Evolutionary conservation across 2,113 vertebrate genomes (phyloP).

Genomic region (Chrysochloris asiatica): DNA sequence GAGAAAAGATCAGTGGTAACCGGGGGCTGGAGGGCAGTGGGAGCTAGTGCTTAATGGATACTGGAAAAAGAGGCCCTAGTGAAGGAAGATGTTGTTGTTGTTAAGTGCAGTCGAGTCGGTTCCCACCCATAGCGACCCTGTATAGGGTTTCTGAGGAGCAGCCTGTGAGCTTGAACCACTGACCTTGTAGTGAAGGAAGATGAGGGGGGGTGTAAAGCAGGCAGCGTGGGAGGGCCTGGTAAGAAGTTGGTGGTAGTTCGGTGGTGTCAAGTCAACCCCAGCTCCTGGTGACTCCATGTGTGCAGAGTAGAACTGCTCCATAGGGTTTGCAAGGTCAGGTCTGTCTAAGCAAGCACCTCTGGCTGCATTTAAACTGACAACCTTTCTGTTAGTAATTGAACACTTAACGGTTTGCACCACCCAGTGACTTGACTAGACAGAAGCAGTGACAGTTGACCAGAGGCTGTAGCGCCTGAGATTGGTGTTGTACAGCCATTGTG

Average conservation of each 20-base stretch:
- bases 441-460: neutral
- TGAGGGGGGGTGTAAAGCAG: neutral
- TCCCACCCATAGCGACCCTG: too few species aligned
- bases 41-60: too few species aligned
- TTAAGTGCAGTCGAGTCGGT: too few species aligned
- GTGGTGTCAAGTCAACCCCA: too few species aligned
- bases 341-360: neutral
- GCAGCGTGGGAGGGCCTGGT: neutral
- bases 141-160: too few species aligned
- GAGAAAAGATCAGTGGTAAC: neutral
- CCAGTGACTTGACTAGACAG: neutral
- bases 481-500: too few species aligned
- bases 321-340: neutral
- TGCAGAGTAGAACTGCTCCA: too few species aligned
- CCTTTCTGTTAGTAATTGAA: neutral
- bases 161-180: too few species aligned
- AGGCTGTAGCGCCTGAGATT: too few species aligned
- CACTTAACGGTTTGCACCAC: neutral
- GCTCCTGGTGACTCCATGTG: neutral
- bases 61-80: too few species aligned
- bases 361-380: neutral
- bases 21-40: neutral
- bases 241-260: neutral
- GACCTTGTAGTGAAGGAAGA: too few species aligned
- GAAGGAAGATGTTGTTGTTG: too few species aligned